Base-by-base conservation (phyloP, 2,797 vertebrate genomes). In the Labroides dimidiatus region DNA sequence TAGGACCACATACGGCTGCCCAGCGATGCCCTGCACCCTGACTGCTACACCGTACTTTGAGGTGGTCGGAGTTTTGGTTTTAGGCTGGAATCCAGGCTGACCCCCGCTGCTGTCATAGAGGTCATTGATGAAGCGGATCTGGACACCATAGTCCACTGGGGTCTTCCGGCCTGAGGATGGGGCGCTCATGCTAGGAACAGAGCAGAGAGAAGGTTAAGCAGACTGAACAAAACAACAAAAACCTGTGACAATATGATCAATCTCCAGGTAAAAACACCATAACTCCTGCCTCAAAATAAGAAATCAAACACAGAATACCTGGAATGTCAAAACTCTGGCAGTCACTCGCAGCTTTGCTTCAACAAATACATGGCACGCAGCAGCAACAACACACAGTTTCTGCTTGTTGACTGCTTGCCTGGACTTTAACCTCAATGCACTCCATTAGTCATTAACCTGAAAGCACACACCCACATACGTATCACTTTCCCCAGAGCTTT, bases 1-100 rank as follows among this genome's bases (percentile, higher is more conserved):
- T 43, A 99, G 93, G 47, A 99, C 95, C 30, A 99, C 96, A 8
- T 98, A 99, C 0, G 97, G 97, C 85, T 98, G 96, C 1, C 97
- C 97, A 0, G 92, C 96, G 0, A 99, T 99, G 36, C 96, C 97
- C 75, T 99, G 97, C 51, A 99, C 97, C 8, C 96, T 88, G 61
- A 99, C 95, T 0, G 96, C 96, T 12, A 99, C 97, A 0, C 97
- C 97, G 0, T 99, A 98, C 37, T 91, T 93, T 37, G 90, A 89
- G 69, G 56, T 10, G 19, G 54, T 52, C 4, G 78, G 75, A 19
- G 79, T 20, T 20, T 47, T 47, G 44, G 19, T 23, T 20, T 48
- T 48, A 4, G 79, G 75, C 44, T 81, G 87, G 58, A 75, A 5
- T 10, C 1, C 93, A 49, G 79, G 93, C 0, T 93, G 93, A 0